phyloP scores from a whole-genome alignment of 1,140 invertebrate genomes.

The Bathynomus jamesi region DNA sequence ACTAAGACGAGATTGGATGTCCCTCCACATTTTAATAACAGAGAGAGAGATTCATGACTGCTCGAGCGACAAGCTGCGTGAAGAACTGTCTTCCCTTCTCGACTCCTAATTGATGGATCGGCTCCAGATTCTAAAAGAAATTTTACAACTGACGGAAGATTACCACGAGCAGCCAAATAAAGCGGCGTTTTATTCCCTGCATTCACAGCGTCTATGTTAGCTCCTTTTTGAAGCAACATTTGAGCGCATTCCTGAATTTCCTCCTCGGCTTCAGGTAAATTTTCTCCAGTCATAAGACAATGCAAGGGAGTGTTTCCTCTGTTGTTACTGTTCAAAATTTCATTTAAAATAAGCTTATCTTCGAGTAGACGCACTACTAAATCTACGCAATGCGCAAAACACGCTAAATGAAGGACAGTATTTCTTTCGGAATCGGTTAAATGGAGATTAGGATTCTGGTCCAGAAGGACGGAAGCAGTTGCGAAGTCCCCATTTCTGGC shows the following conservation, averaged over 20 bases:
- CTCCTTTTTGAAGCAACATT: slow-evolving; percentile 8
- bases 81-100: slow-evolving; percentile 14
- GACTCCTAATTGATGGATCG: slow-evolving; percentile 13
- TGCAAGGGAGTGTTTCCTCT: slow-evolving; percentile 19
- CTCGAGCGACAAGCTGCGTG: slow-evolving; percentile 25
- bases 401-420: not conserved
- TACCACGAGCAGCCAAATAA: slow-evolving; percentile 16
- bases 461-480: not conserved
- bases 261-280: slow-evolving; percentile 5
- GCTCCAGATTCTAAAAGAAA: slow-evolving; percentile 11
- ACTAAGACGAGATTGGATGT: slow-evolving; percentile 3
- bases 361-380: not conserved
- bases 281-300: slow-evolving; percentile 6
- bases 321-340: not conserved
- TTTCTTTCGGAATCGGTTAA: not conserved
- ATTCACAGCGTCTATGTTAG: slow-evolving; percentile 15
- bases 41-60: slow-evolving; percentile 10
- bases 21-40: slow-evolving; percentile 11
- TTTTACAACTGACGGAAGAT: slow-evolving; percentile 13
- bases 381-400: not conserved
- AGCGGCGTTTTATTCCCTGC: slow-evolving; percentile 13
- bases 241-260: slow-evolving; percentile 4
- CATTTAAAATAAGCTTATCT: not conserved
- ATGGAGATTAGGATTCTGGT: not conserved
- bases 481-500: not conserved